phyloP scores from a whole-genome alignment of 2,888 invertebrate genomes.

The Lepidonotus clava region DNA sequence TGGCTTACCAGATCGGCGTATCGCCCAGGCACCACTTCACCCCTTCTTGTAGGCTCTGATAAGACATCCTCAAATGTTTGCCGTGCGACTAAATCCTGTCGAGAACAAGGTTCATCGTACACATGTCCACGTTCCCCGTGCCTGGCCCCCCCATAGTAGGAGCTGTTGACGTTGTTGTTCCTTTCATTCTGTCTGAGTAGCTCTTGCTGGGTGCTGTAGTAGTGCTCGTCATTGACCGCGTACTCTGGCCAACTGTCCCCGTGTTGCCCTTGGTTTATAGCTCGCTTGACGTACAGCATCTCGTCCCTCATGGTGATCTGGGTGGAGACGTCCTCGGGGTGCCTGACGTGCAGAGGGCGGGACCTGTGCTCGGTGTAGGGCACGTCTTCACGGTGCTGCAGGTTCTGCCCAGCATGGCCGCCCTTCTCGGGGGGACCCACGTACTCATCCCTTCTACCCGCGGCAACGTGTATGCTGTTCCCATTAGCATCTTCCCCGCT shows the following conservation, averaged over 20 bases:
- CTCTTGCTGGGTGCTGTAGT: not conserved
- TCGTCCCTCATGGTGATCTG: slow-evolving; percentile 39
- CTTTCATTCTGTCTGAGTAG: not conserved
- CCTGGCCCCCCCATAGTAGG: no score
- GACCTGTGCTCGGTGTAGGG: not conserved
- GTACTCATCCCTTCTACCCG: no score
- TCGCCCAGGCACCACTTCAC: not conserved
- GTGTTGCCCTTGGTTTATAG: not conserved
- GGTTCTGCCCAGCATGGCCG: no score
- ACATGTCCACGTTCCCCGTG: no score
- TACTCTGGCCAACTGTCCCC: not conserved
- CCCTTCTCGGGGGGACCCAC: no score
- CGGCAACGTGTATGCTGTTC: no score
- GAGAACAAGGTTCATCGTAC: no score
- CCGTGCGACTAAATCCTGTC: no score
- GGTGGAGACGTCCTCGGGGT: not conserved
- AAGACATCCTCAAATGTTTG: no score
- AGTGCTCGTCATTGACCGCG: not conserved
- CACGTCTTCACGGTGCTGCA: not conserved
- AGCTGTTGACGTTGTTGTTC: not conserved
- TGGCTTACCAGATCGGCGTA: slow-evolving; percentile 6
- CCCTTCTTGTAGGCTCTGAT: not conserved
- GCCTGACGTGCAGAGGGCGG: not conserved
- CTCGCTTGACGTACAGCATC: slow-evolving; percentile 20
- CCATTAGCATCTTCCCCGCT: no score